Evolutionary conservation across 1,140 invertebrate species (phyloP).

Genomic region (Drosophila truncata): DNA sequence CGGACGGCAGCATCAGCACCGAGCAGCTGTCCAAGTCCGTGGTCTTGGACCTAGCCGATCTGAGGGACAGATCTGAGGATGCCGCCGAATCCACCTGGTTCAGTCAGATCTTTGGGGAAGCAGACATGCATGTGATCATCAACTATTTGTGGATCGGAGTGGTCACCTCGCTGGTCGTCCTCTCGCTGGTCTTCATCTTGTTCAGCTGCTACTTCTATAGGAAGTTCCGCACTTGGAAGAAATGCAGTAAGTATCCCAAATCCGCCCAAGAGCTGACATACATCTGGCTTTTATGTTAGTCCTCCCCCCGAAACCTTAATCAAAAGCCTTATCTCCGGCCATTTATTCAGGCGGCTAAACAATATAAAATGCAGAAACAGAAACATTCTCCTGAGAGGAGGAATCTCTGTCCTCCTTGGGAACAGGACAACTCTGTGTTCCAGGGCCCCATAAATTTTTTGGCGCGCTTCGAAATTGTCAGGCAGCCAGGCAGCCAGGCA

Average conservation of each 20-base stretch:
- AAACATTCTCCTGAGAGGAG: constrained; percentile 1
- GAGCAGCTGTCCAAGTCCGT: constrained; percentile 81
- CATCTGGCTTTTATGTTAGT: constrained; percentile 25
- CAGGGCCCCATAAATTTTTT: constrained; percentile 74
- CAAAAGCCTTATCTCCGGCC: constrained; percentile 64
- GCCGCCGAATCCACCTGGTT: constrained; percentile 34
- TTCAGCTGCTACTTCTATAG: constrained; percentile 84
- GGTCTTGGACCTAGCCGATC: constrained; percentile 76
- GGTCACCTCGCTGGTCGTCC: constrained; percentile 74
- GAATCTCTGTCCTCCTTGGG: background rate
- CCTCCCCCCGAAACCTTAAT: constrained; percentile 43
- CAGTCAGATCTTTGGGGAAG: constrained; percentile 64
- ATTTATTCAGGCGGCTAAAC: constrained; percentile 71
- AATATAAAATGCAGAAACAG: constrained; percentile 77
- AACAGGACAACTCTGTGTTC: constrained; percentile 10
- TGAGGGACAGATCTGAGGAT: constrained; percentile 52
- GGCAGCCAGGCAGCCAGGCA: constrained; percentile 54
- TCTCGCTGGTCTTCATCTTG: constrained; percentile 80
- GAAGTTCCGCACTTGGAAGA: constrained; percentile 84
- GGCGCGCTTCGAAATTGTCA: constrained; percentile 74
- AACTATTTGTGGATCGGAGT: constrained; percentile 85
- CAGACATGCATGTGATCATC: constrained; percentile 79
- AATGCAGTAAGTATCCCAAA: constrained; percentile 82
- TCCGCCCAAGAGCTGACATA: constrained; percentile 7
- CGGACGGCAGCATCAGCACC: constrained; percentile 66